Evolutionary conservation across 2,797 vertebrate species (phyloP).

Genomic region (Neoniphon sammara): DNA sequence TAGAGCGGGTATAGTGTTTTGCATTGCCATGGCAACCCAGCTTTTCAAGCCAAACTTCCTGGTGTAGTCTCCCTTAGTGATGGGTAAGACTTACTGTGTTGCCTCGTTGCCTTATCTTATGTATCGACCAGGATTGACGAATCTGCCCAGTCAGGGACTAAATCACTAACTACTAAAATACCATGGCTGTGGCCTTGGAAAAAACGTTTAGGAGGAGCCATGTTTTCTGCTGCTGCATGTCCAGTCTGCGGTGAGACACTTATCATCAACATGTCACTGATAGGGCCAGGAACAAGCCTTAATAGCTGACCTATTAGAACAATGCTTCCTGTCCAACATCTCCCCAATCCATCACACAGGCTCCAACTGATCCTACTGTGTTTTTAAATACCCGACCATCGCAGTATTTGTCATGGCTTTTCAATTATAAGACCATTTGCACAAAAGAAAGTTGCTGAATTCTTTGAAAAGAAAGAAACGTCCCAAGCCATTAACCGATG

Average conservation of each 20-base stretch:
- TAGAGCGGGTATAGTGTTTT: constrained; percentile 17
- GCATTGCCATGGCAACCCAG: constrained; percentile 30
- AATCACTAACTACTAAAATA: constrained; percentile 58
- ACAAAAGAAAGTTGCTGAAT: not conserved
- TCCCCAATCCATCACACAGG: constrained; percentile 19
- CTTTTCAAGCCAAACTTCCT: constrained; percentile 12
- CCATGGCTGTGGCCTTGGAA: constrained; percentile 52
- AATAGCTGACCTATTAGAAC: constrained; percentile 74
- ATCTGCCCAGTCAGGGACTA: constrained; percentile 30
- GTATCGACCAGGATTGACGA: constrained; percentile 30
- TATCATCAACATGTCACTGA: constrained; percentile 63
- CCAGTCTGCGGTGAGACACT: constrained; percentile 36
- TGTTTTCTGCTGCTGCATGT: constrained; percentile 38
- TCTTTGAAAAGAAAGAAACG: not conserved
- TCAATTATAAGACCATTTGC: not conserved
- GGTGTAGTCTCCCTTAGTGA: constrained; percentile 16
- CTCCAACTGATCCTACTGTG: not conserved
- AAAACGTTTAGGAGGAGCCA: constrained; percentile 29
- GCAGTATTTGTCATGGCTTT: not conserved
- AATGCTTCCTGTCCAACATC: constrained; percentile 23
- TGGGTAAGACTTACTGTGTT: constrained; percentile 23
- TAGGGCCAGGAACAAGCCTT: constrained; percentile 47
- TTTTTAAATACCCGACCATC: not conserved
- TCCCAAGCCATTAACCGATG: not conserved
- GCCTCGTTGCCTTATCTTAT: constrained; percentile 49